Conservation (phyloP, 2,113 vertebrate species). For the Bungarus multicinctus region DNA sequence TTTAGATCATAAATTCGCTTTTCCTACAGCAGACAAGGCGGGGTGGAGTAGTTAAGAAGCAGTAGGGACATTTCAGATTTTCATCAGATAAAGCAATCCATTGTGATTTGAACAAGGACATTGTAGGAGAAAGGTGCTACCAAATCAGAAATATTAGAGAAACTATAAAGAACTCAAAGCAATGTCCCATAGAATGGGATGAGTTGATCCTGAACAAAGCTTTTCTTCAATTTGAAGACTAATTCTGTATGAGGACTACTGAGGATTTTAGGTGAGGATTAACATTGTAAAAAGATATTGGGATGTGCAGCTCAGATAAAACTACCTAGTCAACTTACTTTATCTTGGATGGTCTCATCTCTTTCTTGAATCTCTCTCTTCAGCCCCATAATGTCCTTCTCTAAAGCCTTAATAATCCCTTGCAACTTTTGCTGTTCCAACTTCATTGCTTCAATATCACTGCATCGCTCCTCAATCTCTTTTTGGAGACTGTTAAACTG, state of each 20-base stretch:
- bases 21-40: slow-evolving; percentile 69
- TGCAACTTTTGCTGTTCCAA: slow-evolving; percentile 81
- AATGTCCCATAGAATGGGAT: background rate
- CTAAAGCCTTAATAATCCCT: slow-evolving; percentile 79
- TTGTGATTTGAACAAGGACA: background rate
- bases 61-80: background rate
- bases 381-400: slow-evolving; percentile 80
- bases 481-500: slow-evolving; percentile 84
- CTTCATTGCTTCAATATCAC: slow-evolving; percentile 75
- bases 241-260: background rate
- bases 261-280: background rate
- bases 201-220: background rate
- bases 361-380: slow-evolving; percentile 84
- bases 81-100: background rate
- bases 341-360: slow-evolving; percentile 81
- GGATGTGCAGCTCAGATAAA: background rate
- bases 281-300: background rate
- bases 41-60: background rate
- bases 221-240: background rate
- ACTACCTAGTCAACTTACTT: slow-evolving; percentile 68
- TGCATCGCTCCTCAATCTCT: slow-evolving; percentile 76
- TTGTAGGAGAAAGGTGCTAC: background rate
- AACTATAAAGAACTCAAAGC: background rate
- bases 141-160: background rate
- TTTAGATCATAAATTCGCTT: slow-evolving; percentile 78